A percentile compares a stretch with the other conserved stretches of the same genome.
These are phyloP conservation scores for Acleris laterana DNA, from an alignment of 2,888 invertebrate genomes.

Conservation along the genomic window DNA sequence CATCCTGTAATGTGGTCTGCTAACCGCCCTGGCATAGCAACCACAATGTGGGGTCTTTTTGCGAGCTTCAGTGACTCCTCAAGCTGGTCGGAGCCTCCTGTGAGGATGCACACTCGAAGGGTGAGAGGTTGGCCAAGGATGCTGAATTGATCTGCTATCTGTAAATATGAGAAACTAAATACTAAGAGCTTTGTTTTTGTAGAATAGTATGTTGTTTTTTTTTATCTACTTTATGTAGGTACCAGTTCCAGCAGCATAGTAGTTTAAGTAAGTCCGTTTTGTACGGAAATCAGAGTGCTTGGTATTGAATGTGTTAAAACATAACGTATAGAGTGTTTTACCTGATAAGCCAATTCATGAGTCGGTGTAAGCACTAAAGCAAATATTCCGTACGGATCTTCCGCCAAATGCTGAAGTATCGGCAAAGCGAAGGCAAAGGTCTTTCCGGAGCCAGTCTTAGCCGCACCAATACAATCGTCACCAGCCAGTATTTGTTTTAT, in stretches of 20 bases:
- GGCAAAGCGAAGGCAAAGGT: constrained; percentile 98
- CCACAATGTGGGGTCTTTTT: constrained; percentile 95
- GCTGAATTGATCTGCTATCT: constrained; percentile 97
- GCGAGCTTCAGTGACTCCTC: constrained; percentile 93
- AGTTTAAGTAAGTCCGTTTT: too few relatives aligned
- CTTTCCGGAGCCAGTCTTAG: constrained; percentile 99
- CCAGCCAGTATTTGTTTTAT: constrained; percentile 91
- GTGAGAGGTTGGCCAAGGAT: constrained; percentile 95
- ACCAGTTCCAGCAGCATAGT: too few relatives aligned
- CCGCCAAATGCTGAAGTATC: constrained; percentile 94
- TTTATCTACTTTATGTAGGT: too few relatives aligned
- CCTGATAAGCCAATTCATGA: constrained; percentile 94
- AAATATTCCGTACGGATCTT: constrained; percentile 98
- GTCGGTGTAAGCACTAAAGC: constrained; percentile 98
- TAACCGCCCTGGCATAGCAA: constrained; percentile 97
- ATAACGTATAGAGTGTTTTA: constrained; percentile 49
- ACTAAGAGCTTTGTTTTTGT: neutral
- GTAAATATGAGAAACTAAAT: constrained; percentile 44
- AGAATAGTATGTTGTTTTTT: neutral
- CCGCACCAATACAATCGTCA: constrained; percentile 96
- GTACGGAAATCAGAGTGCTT: too few relatives aligned
- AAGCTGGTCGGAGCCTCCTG: constrained; percentile 98
- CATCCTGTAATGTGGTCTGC: constrained; percentile 96
- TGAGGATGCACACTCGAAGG: constrained; percentile 92
- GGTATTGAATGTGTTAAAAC: too few relatives aligned